A percentile compares a stretch with the other conserved stretches of the same genome.
Evolutionary conservation across 2,888 invertebrate genomes (phyloP).

Genomic region (Diplazon laetatorius): DNA sequence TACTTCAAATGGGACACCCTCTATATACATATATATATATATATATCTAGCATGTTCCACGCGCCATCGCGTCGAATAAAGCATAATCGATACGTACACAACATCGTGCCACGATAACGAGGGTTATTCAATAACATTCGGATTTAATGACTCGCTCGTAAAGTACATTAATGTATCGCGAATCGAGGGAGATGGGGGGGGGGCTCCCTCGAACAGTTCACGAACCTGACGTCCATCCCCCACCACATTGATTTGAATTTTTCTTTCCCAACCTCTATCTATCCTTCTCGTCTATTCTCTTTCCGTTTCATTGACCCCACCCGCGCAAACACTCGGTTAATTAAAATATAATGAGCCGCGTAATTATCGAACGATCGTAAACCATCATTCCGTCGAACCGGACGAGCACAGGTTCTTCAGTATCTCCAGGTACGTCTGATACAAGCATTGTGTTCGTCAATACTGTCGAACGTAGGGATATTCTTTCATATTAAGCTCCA

Average conservation of each 20-base stretch:
- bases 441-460: background rate
- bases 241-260: background rate
- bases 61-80: background rate
- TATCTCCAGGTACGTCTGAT: background rate
- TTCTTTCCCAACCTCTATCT: constrained; percentile 8
- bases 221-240: constrained; percentile 19
- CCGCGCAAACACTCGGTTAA: constrained; percentile 71
- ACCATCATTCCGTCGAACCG: constrained; percentile 62
- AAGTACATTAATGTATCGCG: constrained; percentile 77
- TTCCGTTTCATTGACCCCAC: constrained; percentile 29
- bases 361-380: constrained; percentile 78
- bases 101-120: constrained; percentile 71
- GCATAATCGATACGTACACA: constrained; percentile 39
- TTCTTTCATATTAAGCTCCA: constrained; percentile 13
- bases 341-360: constrained; percentile 81
- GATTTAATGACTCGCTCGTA: constrained; percentile 78
- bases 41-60: constrained; percentile 10
- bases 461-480: constrained; percentile 39
- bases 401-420: constrained; percentile 59
- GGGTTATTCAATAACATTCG: constrained; percentile 78
- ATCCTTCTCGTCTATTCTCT: background rate
- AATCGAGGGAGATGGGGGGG: constrained; percentile 69
- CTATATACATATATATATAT: constrained; percentile 15
- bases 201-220: constrained; percentile 9
- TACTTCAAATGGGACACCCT: too few species aligned